Evolutionary conservation across 2,113 vertebrate species (phyloP), one percentile per base, ranked within the genome.

Genomic region (Hyaena hyaena): DNA sequence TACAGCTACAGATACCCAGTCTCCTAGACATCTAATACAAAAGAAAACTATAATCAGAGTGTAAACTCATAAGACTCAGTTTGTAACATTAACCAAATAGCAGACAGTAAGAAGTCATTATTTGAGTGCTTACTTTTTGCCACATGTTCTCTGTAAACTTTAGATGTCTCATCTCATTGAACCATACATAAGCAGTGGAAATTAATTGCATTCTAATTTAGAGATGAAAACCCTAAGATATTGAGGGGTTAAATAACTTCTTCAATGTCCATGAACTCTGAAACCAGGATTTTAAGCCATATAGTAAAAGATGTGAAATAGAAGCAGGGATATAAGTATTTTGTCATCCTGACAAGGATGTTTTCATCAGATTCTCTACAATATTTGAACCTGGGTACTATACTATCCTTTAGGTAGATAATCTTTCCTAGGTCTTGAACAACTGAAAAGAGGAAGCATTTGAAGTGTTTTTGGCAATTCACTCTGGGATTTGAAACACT

Each of bases 251-350:
- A 74, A 68, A 66, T 68, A 63, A 76, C 28, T 79, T 82, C 39
- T 48, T 33, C 31, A 63, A 21, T 69, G 33, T 81, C 71, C 7
- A 23, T 35, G 45, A 89, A 92, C 33, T 96, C 16, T 88, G 17
- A 88, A 63, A 23, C 21, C 5, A 79, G n/a, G 26, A 95, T 58
- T 73, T 92, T 66, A 88, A 92, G 33, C 24, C 7, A 71, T 0
- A 5, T 55, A 71, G 4, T 43, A 65, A 82, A 96, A 87, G 2
- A 6, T 24, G 4, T 89, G 61, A 82, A 88, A 85, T 84, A 92
- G 84, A 96, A 88, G 39, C 65, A 79, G 82, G 82, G 33, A 74
- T 69, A 26, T 53, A 92, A 74, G 21, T 77, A 91, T 73, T 95
- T 84, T 88, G 39, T 80, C 10, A 94, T 17, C 5, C 55, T 80